phyloP scores from a whole-genome alignment of 2,113 vertebrate species.

The Grallaria varia region DNA sequence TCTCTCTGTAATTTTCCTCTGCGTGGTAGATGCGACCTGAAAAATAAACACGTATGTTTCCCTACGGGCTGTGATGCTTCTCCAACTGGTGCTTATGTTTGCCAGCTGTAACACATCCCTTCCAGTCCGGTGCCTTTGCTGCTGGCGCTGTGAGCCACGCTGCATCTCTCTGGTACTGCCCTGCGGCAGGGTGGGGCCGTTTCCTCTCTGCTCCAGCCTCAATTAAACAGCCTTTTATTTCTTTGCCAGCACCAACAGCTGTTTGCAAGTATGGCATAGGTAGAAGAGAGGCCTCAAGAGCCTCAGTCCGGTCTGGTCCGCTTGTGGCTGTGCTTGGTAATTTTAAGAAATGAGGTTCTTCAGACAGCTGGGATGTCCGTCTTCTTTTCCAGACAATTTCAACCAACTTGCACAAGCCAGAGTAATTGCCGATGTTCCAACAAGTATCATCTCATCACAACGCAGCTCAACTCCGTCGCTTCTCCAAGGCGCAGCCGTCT shows the following conservation, averaged over 20 bases:
- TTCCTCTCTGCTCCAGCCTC: background rate
- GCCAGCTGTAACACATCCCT: background rate
- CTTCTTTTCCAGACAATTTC: background rate
- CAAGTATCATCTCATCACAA: background rate
- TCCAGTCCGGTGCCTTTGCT: background rate
- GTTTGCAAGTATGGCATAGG: background rate
- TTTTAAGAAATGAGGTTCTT: background rate
- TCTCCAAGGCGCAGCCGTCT: rapidly evolving
- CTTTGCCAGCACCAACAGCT: background rate
- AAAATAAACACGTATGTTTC: background rate
- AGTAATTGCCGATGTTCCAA: background rate
- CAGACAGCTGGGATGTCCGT: background rate
- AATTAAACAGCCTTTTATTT: background rate
- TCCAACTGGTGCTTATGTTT: background rate
- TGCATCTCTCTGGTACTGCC: background rate
- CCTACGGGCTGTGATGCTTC: background rate
- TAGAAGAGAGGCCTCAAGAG: background rate
- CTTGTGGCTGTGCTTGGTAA: background rate
- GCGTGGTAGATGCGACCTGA: background rate
- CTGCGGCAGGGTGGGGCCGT: background rate
- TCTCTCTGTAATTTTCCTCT: constrained; percentile 11
- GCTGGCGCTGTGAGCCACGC: background rate
- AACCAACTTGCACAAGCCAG: background rate
- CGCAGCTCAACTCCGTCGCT: rapidly evolving
- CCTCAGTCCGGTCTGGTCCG: background rate